Evolutionary conservation across 1,140 invertebrate species (phyloP).

Genomic region (Rhyzopertha dominica): DNA sequence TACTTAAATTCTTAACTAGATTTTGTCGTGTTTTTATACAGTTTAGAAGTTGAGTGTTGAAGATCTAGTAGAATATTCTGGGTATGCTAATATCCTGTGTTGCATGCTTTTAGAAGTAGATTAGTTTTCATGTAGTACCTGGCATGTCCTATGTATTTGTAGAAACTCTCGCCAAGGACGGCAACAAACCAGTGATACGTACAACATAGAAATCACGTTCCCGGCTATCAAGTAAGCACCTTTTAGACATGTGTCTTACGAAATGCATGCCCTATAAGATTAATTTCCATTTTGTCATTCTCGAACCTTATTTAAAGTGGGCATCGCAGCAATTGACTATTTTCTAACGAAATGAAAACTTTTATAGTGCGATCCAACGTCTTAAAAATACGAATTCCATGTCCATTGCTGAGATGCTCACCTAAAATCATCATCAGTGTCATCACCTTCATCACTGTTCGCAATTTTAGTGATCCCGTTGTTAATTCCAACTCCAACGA

Average conservation of each 20-base stretch:
- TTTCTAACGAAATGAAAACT: too few species aligned
- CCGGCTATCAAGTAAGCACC: slow-evolving; percentile 84
- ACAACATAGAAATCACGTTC: slow-evolving; percentile 85
- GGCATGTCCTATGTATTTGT: slow-evolving; percentile 44
- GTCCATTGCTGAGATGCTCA: slow-evolving; percentile 2
- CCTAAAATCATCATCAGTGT: background rate
- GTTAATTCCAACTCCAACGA: slow-evolving; percentile 81
- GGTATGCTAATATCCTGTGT: too few species aligned
- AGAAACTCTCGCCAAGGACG: slow-evolving; percentile 56
- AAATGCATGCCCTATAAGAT: slow-evolving; percentile 25
- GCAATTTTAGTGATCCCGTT: slow-evolving; percentile 73
- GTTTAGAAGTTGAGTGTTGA: too few species aligned
- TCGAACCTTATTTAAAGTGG: background rate
- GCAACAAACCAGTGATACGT: slow-evolving; percentile 70
- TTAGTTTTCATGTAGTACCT: slow-evolving; percentile 27
- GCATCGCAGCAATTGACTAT: slow-evolving; percentile 7
- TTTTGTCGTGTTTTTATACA: slow-evolving; percentile 16
- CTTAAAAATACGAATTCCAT: too few species aligned
- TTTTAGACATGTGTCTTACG: too few species aligned
- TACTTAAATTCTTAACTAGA: slow-evolving; percentile 8
- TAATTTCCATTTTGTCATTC: slow-evolving; percentile 8
- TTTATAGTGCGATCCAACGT: too few species aligned
- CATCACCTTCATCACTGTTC: background rate
- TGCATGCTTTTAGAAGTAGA: slow-evolving; percentile 20
- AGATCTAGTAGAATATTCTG: too few species aligned